Percentiles rank a stretch among this genome's conserved stretches.
Conservation (phyloP, 1,140 invertebrate genomes). For the Steinernema khuongi region DNA sequence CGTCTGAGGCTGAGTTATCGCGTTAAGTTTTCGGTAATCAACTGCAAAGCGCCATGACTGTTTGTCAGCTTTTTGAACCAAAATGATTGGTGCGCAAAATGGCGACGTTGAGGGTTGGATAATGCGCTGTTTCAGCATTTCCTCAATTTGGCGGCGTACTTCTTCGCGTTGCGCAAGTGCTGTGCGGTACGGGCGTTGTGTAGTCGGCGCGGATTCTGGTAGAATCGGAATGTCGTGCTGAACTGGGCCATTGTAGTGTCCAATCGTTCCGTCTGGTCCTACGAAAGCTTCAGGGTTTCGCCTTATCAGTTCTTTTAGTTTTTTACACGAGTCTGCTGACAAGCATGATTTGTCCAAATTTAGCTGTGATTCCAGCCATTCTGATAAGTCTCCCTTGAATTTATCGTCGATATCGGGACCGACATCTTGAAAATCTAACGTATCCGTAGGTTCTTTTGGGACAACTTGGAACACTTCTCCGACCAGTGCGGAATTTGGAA, state of each 20-base stretch:
- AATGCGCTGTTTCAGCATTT: slow-evolving; percentile 30
- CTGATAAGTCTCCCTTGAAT: no score
- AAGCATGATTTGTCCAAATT: slow-evolving; percentile 16
- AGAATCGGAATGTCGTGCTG: neutral
- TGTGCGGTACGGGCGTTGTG: slow-evolving; percentile 19
- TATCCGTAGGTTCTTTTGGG: no score
- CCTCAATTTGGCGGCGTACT: slow-evolving; percentile 27
- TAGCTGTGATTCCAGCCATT: no score
- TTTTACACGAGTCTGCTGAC: neutral
- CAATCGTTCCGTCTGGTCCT: slow-evolving; percentile 18
- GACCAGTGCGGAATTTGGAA: no score
- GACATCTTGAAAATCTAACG: no score
- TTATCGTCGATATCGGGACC: no score
- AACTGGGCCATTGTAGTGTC: slow-evolving; percentile 24
- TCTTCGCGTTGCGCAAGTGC: slow-evolving; percentile 21
- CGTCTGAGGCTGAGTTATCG: slow-evolving; percentile 16
- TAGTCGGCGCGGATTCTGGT: neutral
- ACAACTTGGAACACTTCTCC: no score
- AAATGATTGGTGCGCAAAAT: slow-evolving; percentile 22
- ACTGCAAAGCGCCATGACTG: slow-evolving; percentile 30
- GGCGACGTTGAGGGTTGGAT: slow-evolving; percentile 22
- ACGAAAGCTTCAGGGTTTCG: neutral
- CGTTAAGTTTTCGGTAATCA: slow-evolving; percentile 29
- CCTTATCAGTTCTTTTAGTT: neutral
- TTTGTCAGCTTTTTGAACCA: slow-evolving; percentile 28